phyloP scores from a whole-genome alignment of 2,113 vertebrate species.

The Neotoma lepida region DNA sequence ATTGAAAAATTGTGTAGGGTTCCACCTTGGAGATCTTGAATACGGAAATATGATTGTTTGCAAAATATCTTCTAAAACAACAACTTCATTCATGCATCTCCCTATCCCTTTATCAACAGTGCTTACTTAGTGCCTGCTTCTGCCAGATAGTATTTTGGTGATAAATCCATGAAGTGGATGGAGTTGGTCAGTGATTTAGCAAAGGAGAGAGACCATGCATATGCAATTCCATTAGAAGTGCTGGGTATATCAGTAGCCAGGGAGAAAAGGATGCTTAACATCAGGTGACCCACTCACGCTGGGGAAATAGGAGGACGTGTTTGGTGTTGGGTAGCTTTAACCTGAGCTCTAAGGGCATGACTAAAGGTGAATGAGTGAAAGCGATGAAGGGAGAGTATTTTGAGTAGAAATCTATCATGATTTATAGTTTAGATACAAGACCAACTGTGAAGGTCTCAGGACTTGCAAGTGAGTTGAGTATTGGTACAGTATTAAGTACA shows the following conservation, averaged over 20 bases:
- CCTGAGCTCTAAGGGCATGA: background rate
- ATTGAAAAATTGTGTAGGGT: background rate
- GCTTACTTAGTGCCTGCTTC: background rate
- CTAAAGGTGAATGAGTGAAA: slow-evolving; percentile 11
- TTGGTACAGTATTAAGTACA: background rate
- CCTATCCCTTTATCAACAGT: background rate
- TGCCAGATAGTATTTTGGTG: background rate
- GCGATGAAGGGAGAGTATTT: background rate
- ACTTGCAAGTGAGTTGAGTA: background rate
- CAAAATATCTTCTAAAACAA: slow-evolving; percentile 27
- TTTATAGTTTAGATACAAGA: background rate
- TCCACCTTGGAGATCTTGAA: background rate
- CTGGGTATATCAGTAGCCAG: background rate
- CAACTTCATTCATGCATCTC: background rate
- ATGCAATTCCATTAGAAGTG: background rate
- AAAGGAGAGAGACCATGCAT: background rate
- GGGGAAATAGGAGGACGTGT: background rate
- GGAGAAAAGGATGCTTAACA: background rate
- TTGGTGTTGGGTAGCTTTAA: background rate
- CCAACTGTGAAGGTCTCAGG: background rate
- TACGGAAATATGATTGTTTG: slow-evolving; percentile 9
- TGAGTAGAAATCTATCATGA: background rate
- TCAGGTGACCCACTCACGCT: background rate
- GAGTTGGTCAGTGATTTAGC: background rate
- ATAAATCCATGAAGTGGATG: slow-evolving; percentile 17